Conservation (phyloP, 2,113 vertebrate species). For the Chunga burmeisteri region DNA sequence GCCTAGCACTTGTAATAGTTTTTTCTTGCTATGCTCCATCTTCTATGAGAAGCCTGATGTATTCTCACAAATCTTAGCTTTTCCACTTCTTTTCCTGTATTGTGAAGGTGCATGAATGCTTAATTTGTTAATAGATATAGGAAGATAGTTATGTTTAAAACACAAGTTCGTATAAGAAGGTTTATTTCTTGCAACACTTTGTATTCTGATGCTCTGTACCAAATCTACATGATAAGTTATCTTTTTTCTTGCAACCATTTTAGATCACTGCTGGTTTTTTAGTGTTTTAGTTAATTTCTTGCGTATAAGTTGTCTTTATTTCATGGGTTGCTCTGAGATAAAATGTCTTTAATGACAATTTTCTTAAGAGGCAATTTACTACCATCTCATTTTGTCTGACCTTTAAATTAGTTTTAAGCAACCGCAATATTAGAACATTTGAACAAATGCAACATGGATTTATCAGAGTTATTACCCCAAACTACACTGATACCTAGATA, state of each 20-base stretch:
- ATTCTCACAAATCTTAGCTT: neutral
- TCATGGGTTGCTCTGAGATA: neutral
- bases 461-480: neutral
- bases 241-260: neutral
- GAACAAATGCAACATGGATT: neutral
- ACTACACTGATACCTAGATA: neutral
- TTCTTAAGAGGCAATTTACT: conserved; percentile 5
- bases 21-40: neutral
- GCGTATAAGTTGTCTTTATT: neutral
- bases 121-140: neutral
- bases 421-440: neutral
- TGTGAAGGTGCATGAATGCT: neutral
- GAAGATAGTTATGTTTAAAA: neutral
- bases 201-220: neutral
- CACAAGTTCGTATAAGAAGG: neutral
- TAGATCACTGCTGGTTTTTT: neutral
- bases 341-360: neutral
- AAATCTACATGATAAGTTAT: neutral
- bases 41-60: neutral
- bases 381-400: conserved; percentile 26
- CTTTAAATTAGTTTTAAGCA: conserved; percentile 40
- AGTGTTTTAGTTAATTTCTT: neutral
- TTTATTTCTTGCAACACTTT: neutral
- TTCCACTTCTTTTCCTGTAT: neutral
- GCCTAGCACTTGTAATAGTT: neutral